Base-by-base conservation (phyloP, 2,888 invertebrate species). In the Archips crataeganus region DNA sequence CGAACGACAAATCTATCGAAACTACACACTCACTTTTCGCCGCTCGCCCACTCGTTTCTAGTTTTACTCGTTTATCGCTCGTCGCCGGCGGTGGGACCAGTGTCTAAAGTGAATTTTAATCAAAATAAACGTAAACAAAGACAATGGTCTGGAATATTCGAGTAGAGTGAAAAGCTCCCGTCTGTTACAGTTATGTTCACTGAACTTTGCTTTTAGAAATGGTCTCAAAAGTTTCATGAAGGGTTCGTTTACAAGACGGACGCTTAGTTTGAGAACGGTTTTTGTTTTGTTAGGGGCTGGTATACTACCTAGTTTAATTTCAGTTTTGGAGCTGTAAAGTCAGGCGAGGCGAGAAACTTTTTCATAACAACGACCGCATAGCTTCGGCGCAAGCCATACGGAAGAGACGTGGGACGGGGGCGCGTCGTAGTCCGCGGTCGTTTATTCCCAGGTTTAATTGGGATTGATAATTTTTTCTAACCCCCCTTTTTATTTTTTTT, bases 151-250 rank as follows among this genome's bases (percentile, higher is more conserved):
- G 10, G 9, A 42, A 47, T 49, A 64, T 32, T 34, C 9, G 45
- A 42, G 23, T 13, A 32, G 63, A 47, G 47, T 3, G 51, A 57
- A 57, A 9, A 57, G 57, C 57, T 11, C 32, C 11, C 36, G 65
- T 51, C 49, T 65, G 42, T 42, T 42, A n/a, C 42, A 42, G 23
- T 51, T 36, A 34, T 65, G 36, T 65, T 65, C 65, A 51, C 15
- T 51, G 64, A 64, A 64, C 65, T 65, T 51, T 65, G 49, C 65
- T 65, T 51, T 65, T 65, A 65, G 65, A n/a, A 47, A 51, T 36
- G 11, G 36, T 39, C n/a, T 8, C 51, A n/a, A n/a, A 51, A 65
- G 36, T 65, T 65, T 3, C 47, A n/a, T 15, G 65, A 49, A 65
- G 36, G 65, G 65, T 32, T 51, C 36, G 32, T 63, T 63, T 63